phyloP scores from a whole-genome alignment of 2,797 vertebrate species.

The Sebastes itinus region DNA sequence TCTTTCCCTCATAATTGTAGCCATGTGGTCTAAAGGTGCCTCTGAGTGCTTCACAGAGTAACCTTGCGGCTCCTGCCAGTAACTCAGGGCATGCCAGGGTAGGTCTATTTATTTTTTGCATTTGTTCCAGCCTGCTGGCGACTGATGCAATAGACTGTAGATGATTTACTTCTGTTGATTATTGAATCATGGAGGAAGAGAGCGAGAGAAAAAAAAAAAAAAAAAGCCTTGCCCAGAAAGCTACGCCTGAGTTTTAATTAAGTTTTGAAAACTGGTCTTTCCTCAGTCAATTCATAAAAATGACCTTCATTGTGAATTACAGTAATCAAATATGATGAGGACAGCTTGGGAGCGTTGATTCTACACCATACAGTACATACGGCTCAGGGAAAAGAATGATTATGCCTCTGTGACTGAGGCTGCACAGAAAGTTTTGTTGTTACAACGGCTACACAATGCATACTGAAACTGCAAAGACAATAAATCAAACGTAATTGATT shows the following conservation, averaged over 20 bases:
- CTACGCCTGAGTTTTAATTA: constrained; percentile 76
- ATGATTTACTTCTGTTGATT: constrained; percentile 80
- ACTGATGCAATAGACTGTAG: constrained; percentile 71
- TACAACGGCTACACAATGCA: constrained; percentile 45
- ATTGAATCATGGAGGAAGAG: constrained; percentile 67
- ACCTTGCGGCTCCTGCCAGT: constrained; percentile 67
- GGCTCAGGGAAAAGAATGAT: constrained; percentile 32
- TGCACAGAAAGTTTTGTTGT: constrained; percentile 56
- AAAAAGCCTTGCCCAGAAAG: constrained; percentile 37
- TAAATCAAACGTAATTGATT: constrained; percentile 81
- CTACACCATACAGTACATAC: not conserved
- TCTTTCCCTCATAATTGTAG: constrained; percentile 50
- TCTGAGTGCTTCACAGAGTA: constrained; percentile 51
- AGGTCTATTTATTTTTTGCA: constrained; percentile 77
- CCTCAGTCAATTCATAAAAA: constrained; percentile 76
- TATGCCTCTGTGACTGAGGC: constrained; percentile 32
- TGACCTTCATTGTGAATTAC: constrained; percentile 78
- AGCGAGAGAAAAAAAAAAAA: constrained; percentile 1
- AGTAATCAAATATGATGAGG: constrained; percentile 76
- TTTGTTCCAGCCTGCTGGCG: constrained; percentile 78
- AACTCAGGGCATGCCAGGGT: constrained; percentile 65
- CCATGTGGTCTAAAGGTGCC: constrained; percentile 54
- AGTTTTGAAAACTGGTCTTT: constrained; percentile 70
- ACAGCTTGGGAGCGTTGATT: constrained; percentile 47
- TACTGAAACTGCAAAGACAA: constrained; percentile 65